Evolutionary conservation across 2,797 vertebrate genomes (phyloP), one percentile per base, ranked within the genome.

Genomic region (Micropoecilia bifurca): DNA sequence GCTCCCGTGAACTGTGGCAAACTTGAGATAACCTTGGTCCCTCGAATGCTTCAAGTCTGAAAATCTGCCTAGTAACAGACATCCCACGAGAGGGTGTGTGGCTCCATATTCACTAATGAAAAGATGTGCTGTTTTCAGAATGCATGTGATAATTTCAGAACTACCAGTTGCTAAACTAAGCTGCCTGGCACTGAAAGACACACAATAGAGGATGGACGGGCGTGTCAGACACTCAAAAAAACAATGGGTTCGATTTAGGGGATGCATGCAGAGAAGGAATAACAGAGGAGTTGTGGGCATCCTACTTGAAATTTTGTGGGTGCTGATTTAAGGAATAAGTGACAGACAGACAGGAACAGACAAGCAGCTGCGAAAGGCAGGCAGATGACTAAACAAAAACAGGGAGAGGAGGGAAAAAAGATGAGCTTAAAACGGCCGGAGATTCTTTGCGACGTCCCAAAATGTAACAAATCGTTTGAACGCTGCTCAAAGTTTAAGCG

Each of bases 391-490:
- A 33, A 75, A 76, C 73, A 30, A 18, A 80, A 72, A 85, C 30
- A 74, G 7, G 36, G 36, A 76, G 73, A 82, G 39, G 71, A 82
- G 81, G 71, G 78, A 77, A 74, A 78, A 85, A 74, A 80, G 84
- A 76, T 76, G 61, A 89, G 84, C 88, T 91, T 91, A 94, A 93
- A 95, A 92, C 94, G 90, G 84, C 84, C 86, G 85, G 78, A 91
- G 80, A 87, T 82, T 88, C 84, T 90, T 80, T 85, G 76, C 81
- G 82, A 81, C 74, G 80, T 85, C 88, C 80, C 79, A 77, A 92
- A 81, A 88, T 83, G 79, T 82, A 85, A 87, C 95, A 91, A 93
- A 95, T 95, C 82, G 93, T 95, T 94, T 89, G 89, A 73, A 86
- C 55, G 53, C 79, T 78, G 90, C 84, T 89, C 73, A 74, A 71